Percentiles rank a stretch among this genome's conserved stretches.
phyloP scores from a whole-genome alignment of 1,140 invertebrate genomes.

The Fragariocoptes setiger region DNA sequence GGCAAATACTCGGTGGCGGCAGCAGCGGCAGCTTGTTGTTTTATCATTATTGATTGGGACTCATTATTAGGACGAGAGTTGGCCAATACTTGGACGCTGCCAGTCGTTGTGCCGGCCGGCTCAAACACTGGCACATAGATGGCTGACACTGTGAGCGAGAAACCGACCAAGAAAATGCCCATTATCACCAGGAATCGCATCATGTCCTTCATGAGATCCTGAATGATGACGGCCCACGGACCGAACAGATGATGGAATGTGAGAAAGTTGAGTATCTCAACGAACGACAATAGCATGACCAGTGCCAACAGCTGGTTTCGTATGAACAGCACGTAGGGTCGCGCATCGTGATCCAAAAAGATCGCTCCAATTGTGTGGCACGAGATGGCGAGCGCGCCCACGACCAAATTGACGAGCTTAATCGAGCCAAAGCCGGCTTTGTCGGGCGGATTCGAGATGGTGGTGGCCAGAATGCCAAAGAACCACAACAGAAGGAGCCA shows the following conservation, averaged over 20 bases:
- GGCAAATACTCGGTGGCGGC: conserved; percentile 4
- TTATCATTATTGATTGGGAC: conserved; percentile 39
- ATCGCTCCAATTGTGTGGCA: conserved; percentile 25
- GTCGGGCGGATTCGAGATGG: conserved; percentile 80
- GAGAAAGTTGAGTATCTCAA: conserved; percentile 78
- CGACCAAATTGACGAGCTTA: conserved; percentile 48
- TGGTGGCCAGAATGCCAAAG: conserved; percentile 69
- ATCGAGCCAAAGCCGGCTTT: conserved; percentile 74
- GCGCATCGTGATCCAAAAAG: background rate
- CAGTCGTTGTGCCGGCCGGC: conserved; percentile 9
- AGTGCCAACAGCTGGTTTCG: conserved; percentile 84
- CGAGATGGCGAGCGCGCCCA: conserved; percentile 63
- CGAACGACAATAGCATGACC: conserved; percentile 70
- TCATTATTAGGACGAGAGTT: conserved; percentile 20
- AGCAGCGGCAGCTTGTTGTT: conserved; percentile 16
- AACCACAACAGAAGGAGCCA: conserved; percentile 81
- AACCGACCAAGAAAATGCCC: conserved; percentile 87
- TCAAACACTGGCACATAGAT: conserved; percentile 15
- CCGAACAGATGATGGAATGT: conserved; percentile 97
- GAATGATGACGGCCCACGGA: conserved; percentile 51
- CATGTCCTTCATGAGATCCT: conserved; percentile 30
- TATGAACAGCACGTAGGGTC: conserved; percentile 25
- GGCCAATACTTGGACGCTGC: conserved; percentile 13
- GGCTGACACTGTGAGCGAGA: conserved; percentile 59
- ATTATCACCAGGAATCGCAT: conserved; percentile 81